These are phyloP conservation scores for Echinops telfairi DNA, from an alignment of 2,113 vertebrate species.

Conservation along the genomic window DNA sequence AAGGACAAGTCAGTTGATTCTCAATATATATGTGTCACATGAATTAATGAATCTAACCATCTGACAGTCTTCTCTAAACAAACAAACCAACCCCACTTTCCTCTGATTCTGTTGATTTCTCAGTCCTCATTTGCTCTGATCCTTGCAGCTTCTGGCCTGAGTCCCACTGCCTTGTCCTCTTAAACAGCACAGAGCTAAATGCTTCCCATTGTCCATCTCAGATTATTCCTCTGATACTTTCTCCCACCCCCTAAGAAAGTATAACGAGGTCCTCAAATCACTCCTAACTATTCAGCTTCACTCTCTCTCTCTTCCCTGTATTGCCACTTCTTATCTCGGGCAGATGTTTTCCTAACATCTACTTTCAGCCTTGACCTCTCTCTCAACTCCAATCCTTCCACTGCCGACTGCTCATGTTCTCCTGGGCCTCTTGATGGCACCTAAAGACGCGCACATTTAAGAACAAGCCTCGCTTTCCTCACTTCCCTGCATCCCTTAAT, in stretches of 20 bases:
- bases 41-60: neutral
- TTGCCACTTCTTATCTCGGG: neutral
- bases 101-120: neutral
- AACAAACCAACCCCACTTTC: neutral
- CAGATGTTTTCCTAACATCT: neutral
- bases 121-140: neutral
- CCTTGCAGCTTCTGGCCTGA: neutral
- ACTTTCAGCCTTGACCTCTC: neutral
- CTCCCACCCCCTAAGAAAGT: neutral
- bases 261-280: neutral
- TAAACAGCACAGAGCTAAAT: neutral
- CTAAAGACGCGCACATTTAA: neutral
- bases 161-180: neutral
- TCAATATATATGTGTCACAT: neutral
- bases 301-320: neutral
- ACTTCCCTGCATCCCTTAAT: constrained; percentile 25
- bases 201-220: neutral
- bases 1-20: neutral
- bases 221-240: neutral
- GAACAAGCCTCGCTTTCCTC: neutral
- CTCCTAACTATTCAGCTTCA: neutral
- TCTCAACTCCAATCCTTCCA: neutral
- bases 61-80: neutral
- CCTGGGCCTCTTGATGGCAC: neutral
- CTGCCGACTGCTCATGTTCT: neutral